Evolutionary conservation across 1,140 invertebrate genomes (phyloP), one percentile per base, ranked within the genome.

Genomic region (Ridgeia piscesae): DNA sequence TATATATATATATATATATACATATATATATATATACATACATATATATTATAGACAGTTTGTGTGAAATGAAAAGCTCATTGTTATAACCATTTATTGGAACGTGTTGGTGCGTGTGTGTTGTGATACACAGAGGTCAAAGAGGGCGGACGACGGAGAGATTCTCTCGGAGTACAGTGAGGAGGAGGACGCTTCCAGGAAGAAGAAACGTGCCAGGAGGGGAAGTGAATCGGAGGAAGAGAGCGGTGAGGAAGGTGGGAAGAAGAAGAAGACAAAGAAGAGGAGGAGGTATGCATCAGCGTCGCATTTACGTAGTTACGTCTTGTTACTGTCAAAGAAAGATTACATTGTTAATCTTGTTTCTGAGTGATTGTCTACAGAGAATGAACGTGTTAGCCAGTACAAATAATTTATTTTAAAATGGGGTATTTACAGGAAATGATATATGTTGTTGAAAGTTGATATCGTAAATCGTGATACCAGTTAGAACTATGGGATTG

Each of bases 101-200:
- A 6, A 42, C 42, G 11, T 77, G 58, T 77, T 50, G 21, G 27
- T 77, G 27, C 27, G 58, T 31, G 14, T 31, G 58, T 21, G 17
- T 90, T 90, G 89, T 94, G 92, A 93, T 91, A 91, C 93, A 92
- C 93, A 96, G 96, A 95, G 95, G 42, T 95, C 96, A 94, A 95
- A 95, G 90, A 34, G 58, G 33, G 88, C 33, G 50, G 91, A 58
- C 91, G 94, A 93, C 77, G 93, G 91, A 42, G 93, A 92, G 33
- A 92, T 92, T 42, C 48, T 92, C 21, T 91, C 89, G 31, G 93
- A 88, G n/a, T 92, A 92, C 34, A 92, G 93, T 89, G 93, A 35
- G 21, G 48, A 91, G 33, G 92, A 93, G 93, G 95, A 14, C 94
- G 96, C 95, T 34, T 90, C 89, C 88, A 92, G 88, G 50, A 94